These are phyloP conservation scores for Rhyacophila evoluta DNA, from an alignment of 2,888 invertebrate species.

Conservation along the genomic window DNA sequence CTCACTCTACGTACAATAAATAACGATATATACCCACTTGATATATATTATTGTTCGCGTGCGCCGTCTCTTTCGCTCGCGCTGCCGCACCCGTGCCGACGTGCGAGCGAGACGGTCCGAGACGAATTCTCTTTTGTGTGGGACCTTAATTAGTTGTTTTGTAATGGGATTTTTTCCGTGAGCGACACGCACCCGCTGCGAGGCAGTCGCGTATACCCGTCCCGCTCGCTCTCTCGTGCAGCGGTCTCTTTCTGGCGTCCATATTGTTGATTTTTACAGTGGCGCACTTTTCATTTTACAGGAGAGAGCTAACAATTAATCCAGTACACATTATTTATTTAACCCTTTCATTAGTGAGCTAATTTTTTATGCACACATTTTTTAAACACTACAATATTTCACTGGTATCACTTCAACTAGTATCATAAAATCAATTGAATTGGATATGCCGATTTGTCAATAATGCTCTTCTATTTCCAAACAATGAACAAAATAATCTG, in stretches of 20 bases:
- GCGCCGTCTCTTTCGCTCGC: background rate
- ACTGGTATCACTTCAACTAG: no score
- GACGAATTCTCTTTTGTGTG: background rate
- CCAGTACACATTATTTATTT: no score
- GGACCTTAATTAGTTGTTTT: conserved; percentile 8
- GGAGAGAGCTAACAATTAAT: no score
- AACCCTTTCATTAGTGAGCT: no score
- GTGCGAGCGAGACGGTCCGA: background rate
- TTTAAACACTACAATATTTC: no score
- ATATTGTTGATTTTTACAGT: background rate
- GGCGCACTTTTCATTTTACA: background rate
- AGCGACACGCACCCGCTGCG: background rate
- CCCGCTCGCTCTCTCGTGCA: background rate
- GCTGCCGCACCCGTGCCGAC: background rate
- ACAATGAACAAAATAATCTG: no score
- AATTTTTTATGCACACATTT: no score
- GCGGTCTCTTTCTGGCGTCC: background rate
- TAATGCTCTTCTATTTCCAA: no score
- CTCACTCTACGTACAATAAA: background rate
- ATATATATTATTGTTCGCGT: background rate
- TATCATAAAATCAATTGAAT: no score
- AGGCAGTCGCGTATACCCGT: background rate
- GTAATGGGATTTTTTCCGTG: background rate
- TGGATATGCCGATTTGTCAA: no score
- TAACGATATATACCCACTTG: background rate